Base-by-base conservation (phyloP, 2,797 vertebrate species). In the Ptychadena robeensis region DNA sequence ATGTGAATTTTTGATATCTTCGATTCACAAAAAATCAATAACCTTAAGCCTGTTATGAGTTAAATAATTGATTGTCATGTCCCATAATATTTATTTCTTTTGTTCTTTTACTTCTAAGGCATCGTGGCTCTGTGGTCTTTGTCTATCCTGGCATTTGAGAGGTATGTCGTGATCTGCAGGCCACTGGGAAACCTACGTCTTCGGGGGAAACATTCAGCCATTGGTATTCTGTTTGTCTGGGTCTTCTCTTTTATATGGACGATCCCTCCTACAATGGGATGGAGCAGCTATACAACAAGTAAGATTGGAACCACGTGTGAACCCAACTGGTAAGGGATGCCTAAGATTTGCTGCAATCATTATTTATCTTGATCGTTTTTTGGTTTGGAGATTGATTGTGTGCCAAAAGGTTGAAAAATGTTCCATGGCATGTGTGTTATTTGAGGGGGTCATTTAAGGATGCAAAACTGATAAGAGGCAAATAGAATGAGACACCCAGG, bases 231-330 rank as follows among this genome's bases (percentile, higher is more conserved):
- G 85, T 96, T 96, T 0, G 95, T 96, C 53, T 97, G 96, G 96
- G 90, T 90, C 35, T 98, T 96, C 88, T 96, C 96, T 84, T 96
- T 98, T 83, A 86, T 96, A 87, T 98, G 96, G 91, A 97, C 96
- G 61, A 90, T 97, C 75, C 96, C 96, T 44, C 96, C 96, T 0
- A 91, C 93, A 22, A 85, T 96, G 84, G 96, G 96, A 28, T 97
- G 96, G 96, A 96, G 94, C 93, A 96, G 95, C 89, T 97, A 97
- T 88, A 96, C 95, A 0, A 88, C 95, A 80, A 98, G 96, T 91
- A 96, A 94, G 91, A 97, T 97, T 67, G 96, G 96, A 80, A 98
- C 96, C 72, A 97, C 96, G 14, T 98, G 96, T 89, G 96, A 98
- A 88, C 96, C 95, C 0, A 96, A 97, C 91, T 98, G 96, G 96